phyloP scores from a whole-genome alignment of 2,113 vertebrate species.

The Typhlomys cinereus region DNA sequence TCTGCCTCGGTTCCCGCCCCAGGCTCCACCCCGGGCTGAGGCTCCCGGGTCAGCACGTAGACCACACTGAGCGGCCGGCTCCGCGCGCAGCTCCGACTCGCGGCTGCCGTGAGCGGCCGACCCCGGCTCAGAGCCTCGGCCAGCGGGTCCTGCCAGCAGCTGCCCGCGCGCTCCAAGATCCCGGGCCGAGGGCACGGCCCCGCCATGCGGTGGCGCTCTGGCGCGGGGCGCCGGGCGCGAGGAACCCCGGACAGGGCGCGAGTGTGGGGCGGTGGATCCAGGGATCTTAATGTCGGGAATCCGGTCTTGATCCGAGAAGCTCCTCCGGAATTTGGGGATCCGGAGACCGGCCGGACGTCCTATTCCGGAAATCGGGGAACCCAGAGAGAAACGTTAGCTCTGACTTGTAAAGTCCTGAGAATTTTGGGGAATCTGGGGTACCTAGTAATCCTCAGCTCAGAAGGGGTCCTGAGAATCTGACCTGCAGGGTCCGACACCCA shows the following conservation, averaged over 20 bases:
- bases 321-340: not conserved
- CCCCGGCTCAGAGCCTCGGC: slow-evolving; percentile 83
- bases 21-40: slow-evolving; percentile 10
- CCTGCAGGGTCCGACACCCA: not conserved
- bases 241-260: not conserved
- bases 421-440: slow-evolving; percentile 26
- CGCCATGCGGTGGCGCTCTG: slow-evolving; percentile 55
- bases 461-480: not conserved
- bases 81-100: slow-evolving; percentile 53
- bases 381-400: not conserved
- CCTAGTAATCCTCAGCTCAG: not conserved
- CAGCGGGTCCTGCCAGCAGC: slow-evolving; percentile 92
- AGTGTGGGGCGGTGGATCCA: not conserved
- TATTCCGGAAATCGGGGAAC: not conserved
- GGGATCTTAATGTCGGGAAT: not conserved
- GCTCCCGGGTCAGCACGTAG: slow-evolving; percentile 85
- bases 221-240: slow-evolving; percentile 52
- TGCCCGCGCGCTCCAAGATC: slow-evolving; percentile 82
- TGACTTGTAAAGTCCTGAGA: slow-evolving; percentile 18
- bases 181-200: slow-evolving; percentile 45
- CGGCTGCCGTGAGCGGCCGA: slow-evolving; percentile 65
- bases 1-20: slow-evolving; percentile 64
- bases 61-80: slow-evolving; percentile 85
- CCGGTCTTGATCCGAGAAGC: not conserved
- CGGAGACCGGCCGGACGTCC: not conserved